phyloP scores from a whole-genome alignment of 2,113 vertebrate species.

The Equus przewalskii region DNA sequence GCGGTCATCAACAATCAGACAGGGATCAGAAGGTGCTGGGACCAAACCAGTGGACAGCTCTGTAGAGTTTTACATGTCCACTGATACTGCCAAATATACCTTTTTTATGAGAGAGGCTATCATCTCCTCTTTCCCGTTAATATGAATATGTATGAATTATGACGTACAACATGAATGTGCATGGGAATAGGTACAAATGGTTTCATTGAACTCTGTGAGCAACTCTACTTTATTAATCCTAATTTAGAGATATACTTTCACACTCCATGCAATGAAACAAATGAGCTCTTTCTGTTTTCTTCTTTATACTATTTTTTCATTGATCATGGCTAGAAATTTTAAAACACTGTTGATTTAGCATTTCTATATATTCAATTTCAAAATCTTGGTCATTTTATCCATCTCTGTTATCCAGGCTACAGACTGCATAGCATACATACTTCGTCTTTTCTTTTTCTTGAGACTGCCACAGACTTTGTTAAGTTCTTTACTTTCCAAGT shows the following conservation, averaged over 20 bases:
- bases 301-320: slow-evolving; percentile 90
- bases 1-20: slow-evolving; percentile 93
- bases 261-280: slow-evolving; percentile 92
- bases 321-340: slow-evolving; percentile 92
- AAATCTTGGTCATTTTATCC: slow-evolving; percentile 96
- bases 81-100: slow-evolving; percentile 91
- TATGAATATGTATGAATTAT: slow-evolving; percentile 89
- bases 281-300: slow-evolving; percentile 93
- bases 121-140: slow-evolving; percentile 94
- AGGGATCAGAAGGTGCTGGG: slow-evolving; percentile 91
- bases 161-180: background rate
- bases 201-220: slow-evolving; percentile 95
- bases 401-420: slow-evolving; percentile 91
- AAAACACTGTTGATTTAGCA: slow-evolving; percentile 95
- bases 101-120: slow-evolving; percentile 93
- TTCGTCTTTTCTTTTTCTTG: slow-evolving; percentile 88
- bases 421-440: slow-evolving; percentile 94
- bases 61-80: slow-evolving; percentile 92
- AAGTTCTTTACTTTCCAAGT: slow-evolving; percentile 95
- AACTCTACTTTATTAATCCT: slow-evolving; percentile 94
- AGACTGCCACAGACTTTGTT: slow-evolving; percentile 93
- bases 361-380: slow-evolving; percentile 94
- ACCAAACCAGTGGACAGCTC: slow-evolving; percentile 91
- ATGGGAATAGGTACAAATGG: slow-evolving; percentile 93
- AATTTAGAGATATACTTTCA: slow-evolving; percentile 95